A percentile compares a stretch with the other conserved stretches of the same genome.
Conservation (phyloP, 1,140 invertebrate genomes). For the Drosophila virilis region DNA sequence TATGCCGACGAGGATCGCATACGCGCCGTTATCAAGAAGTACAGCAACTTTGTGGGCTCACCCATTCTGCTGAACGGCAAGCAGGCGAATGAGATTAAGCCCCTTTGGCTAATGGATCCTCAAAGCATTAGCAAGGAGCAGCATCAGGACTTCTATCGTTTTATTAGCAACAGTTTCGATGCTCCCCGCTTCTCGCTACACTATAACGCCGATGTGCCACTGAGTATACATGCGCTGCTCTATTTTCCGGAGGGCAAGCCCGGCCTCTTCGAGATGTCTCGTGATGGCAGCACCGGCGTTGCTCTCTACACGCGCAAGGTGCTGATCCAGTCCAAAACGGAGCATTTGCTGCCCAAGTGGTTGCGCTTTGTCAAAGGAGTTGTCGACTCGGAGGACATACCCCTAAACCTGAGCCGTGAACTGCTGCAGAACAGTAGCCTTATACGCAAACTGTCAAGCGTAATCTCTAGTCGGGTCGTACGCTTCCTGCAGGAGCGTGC, state of each 20-base stretch:
- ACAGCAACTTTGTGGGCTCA: slow-evolving; percentile 98
- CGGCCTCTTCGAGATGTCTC: slow-evolving; percentile 94
- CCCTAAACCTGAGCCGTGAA: slow-evolving; percentile 97
- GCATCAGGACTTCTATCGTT: slow-evolving; percentile 96
- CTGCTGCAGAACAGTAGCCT: slow-evolving; percentile 96
- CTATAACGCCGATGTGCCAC: slow-evolving; percentile 94
- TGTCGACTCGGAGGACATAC: slow-evolving; percentile 99
- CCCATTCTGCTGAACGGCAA: slow-evolving; percentile 96
- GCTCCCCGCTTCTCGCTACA: slow-evolving; percentile 93
- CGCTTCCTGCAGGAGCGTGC: slow-evolving; percentile 94
- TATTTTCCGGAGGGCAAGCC: slow-evolving; percentile 97
- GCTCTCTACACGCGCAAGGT: slow-evolving; percentile 95
- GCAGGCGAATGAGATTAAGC: slow-evolving; percentile 93
- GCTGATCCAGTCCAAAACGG: slow-evolving; percentile 95
- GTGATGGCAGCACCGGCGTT: slow-evolving; percentile 92
- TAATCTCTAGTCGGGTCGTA: slow-evolving; percentile 93
- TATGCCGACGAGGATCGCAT: slow-evolving; percentile 95
- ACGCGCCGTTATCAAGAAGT: slow-evolving; percentile 95
- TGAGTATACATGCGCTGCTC: slow-evolving; percentile 95
- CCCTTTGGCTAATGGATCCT: slow-evolving; percentile 96
- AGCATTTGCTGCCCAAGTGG: slow-evolving; percentile 97
- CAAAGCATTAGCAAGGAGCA: slow-evolving; percentile 94
- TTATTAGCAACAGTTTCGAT: slow-evolving; percentile 93
- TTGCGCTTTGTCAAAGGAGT: slow-evolving; percentile 97
- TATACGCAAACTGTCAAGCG: slow-evolving; percentile 93